A percentile compares a stretch with the other conserved stretches of the same genome.
Conservation (phyloP, 2,888 invertebrate species). For the Idaea biselata region DNA sequence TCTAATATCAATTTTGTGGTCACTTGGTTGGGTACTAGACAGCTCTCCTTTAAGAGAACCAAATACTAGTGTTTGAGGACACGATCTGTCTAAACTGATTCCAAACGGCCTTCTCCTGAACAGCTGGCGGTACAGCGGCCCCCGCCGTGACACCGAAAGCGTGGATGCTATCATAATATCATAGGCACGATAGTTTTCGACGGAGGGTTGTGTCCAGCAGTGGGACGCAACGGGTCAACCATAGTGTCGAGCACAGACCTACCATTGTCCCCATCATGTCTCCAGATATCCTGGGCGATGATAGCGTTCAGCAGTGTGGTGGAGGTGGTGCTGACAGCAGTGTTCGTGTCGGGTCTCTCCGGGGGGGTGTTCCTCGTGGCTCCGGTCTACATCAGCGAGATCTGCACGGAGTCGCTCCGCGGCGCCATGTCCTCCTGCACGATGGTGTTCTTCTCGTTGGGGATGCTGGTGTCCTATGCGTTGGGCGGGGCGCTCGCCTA, state of each 20-base stretch:
- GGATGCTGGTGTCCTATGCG: slow-evolving; percentile 45
- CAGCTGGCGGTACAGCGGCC: too few species aligned
- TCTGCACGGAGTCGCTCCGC: slow-evolving; percentile 48
- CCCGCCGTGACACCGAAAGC: too few species aligned
- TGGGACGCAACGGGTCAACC: too few species aligned
- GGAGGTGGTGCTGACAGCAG: slow-evolving; percentile 38
- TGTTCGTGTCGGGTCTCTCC: slow-evolving; percentile 46
- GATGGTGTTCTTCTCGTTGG: slow-evolving; percentile 43
- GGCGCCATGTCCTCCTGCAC: slow-evolving; percentile 45
- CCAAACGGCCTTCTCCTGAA: too few species aligned
- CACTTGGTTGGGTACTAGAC: too few species aligned
- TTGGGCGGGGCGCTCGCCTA: slow-evolving; percentile 45
- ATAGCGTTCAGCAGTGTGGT: slow-evolving; percentile 34
- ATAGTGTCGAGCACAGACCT: not conserved
- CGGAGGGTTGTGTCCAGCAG: too few species aligned
- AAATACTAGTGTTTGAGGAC: too few species aligned
- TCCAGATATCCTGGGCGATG: slow-evolving; percentile 43
- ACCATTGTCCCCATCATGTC: not conserved
- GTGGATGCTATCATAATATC: too few species aligned
- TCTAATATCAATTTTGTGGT: too few species aligned
- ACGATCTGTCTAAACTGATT: too few species aligned
- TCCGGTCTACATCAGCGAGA: slow-evolving; percentile 44
- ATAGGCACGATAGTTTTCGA: too few species aligned
- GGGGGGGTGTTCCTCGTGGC: slow-evolving; percentile 38
- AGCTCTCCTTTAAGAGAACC: too few species aligned